Evolutionary conservation across 2,888 invertebrate genomes (phyloP), one percentile per base, ranked within the genome.

Genomic region (Pomacea canaliculata): DNA sequence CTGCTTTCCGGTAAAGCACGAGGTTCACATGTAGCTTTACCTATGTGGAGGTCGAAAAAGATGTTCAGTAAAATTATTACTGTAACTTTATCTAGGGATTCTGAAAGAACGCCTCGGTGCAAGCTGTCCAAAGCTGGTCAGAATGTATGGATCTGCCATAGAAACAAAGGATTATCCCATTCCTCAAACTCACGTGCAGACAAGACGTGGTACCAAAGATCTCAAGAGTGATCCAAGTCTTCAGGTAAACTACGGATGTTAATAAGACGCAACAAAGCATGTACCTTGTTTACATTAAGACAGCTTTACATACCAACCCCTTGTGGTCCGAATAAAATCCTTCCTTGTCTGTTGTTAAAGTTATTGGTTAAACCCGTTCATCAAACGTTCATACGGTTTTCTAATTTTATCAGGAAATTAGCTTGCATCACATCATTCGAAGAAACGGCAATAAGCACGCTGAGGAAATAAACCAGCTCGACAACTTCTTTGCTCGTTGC

Each of bases 111-210:
- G 76, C 59, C 79, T 86, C n/a, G 81, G 79, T 2, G 68, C 71
- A 0, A 65, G 76, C 12, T 81, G 83, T 69, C 85, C 86, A 10
- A 82, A 83, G 49, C 81, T 89, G 13, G 79, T 89, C 13, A 80
- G 89, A 62, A 82, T 89, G 19, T 89, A 87, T 80, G 84, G 87
- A 16, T 78, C 82, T 37, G 79, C 83, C 0, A 79, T 86, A 51
- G 89, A 85, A 76, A 73, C 80, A 13, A 76, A 80, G 19, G 85
- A 85, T 56, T 89, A 82, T 73, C 89, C 89, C 2, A 79, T 87
- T 18, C 89, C 89, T 13, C 79, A 82, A 1, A 79, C 81, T 23
- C 79, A 83, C 48, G 77, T 81, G 49, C 68, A 82, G 10, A 70
- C 78, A 2, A 80, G 73, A 46, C 81, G 80, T 48, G 79, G 80